These are phyloP conservation scores for Corythaixoides concolor DNA, from an alignment of 2,113 vertebrate genomes.

Conservation along the genomic window DNA sequence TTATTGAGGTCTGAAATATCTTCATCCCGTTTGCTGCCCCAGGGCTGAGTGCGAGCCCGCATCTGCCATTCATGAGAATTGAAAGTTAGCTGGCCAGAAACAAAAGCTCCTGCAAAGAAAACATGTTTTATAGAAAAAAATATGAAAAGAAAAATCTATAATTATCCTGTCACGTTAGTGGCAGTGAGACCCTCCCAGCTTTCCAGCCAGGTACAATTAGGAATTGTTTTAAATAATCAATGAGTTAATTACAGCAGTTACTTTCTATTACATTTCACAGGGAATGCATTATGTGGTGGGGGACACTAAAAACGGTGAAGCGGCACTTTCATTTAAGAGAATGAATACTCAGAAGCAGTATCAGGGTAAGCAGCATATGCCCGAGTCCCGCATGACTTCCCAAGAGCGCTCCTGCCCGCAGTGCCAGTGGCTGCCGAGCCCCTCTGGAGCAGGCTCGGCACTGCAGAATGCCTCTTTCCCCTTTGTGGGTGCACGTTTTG, in stretches of 20 bases:
- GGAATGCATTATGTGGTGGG: neutral
- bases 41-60: constrained; percentile 6
- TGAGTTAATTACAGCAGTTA: constrained; percentile 21
- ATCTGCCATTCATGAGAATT: neutral
- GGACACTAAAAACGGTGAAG: neutral
- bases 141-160: neutral
- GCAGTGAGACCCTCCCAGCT: constrained; percentile 33
- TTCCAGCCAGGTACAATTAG: constrained; percentile 39
- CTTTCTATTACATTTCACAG: constrained; percentile 1
- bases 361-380: neutral
- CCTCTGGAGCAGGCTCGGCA: neutral
- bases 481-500: neutral
- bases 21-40: neutral
- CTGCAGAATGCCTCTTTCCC: neutral
- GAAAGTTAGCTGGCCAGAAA: constrained; percentile 43
- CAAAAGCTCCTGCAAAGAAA: constrained; percentile 33
- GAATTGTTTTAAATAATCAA: constrained; percentile 39
- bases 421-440: neutral
- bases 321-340: neutral
- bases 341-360: neutral
- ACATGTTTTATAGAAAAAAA: neutral
- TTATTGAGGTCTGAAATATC: constrained; percentile 33
- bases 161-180: constrained; percentile 18
- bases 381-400: fast-evolving
- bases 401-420: neutral